Conservation (phyloP, 2,797 vertebrate species). For the Eulemur rubriventer region DNA sequence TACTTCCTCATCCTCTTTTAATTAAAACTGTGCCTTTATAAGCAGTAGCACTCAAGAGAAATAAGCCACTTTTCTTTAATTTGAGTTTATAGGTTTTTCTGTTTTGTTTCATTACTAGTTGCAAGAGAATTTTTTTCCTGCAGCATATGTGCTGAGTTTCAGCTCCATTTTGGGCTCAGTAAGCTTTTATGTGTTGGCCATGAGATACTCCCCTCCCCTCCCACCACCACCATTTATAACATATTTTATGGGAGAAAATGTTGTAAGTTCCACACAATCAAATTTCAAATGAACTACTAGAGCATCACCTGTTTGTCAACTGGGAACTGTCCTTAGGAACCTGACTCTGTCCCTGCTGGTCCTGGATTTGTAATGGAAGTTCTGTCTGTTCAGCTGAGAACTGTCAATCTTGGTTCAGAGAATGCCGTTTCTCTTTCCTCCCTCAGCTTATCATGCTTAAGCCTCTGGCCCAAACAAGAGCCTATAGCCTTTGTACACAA, state of each 20-base stretch:
- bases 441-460: neutral
- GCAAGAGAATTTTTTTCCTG: conserved; percentile 47
- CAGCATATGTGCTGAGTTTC: conserved; percentile 42
- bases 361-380: neutral
- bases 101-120: conserved; percentile 63
- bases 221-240: neutral
- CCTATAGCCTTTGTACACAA: neutral
- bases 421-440: neutral
- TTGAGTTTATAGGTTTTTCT: conserved; percentile 45
- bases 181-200: conserved; percentile 54
- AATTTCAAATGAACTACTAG: conserved; percentile 46
- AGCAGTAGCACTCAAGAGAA: conserved; percentile 44
- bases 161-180: conserved; percentile 44
- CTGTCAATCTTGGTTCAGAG: neutral
- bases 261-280: conserved; percentile 47
- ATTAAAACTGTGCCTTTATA: conserved; percentile 56
- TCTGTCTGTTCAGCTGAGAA: neutral
- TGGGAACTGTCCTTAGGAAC: neutral
- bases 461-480: neutral
- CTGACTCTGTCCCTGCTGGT: neutral
- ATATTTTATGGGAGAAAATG: conserved; percentile 36
- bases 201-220: neutral
- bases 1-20: conserved; percentile 39
- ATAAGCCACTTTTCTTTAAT: conserved; percentile 38
- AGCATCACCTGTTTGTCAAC: conserved; percentile 3